These are phyloP conservation scores for Enteromius argenteus DNA, from an alignment of 2,797 vertebrate species.

Conservation along the genomic window DNA sequence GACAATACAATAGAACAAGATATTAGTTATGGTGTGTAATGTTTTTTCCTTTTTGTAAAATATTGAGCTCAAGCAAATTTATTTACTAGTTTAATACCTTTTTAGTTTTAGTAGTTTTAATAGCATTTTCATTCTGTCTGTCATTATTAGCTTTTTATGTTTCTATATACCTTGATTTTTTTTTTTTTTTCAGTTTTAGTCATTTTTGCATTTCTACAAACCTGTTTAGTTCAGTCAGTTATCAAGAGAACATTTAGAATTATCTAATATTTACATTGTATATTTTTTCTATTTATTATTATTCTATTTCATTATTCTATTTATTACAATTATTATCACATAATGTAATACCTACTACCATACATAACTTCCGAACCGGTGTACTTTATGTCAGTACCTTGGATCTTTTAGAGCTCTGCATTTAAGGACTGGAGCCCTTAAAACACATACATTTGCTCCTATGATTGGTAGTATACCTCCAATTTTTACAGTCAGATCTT, in stretches of 20 bases:
- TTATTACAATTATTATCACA: neutral
- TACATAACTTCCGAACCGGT: neutral
- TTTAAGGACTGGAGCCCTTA: neutral
- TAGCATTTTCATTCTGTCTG: neutral
- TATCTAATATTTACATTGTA: neutral
- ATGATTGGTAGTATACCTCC: conserved; percentile 79
- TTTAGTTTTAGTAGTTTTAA: neutral
- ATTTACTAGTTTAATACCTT: neutral
- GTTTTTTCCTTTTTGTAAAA: neutral
- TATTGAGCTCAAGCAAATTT: neutral
- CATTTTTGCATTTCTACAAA: neutral
- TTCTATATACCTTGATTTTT: neutral
- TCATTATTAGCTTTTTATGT: neutral
- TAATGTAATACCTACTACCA: neutral
- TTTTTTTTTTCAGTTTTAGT: neutral
- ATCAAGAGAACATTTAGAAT: neutral
- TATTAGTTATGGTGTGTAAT: neutral
- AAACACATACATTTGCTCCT: neutral
- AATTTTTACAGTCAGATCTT: conserved; percentile 94
- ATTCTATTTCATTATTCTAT: too few relatives aligned
- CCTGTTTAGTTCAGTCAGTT: neutral
- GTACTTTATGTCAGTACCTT: neutral
- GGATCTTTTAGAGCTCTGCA: neutral
- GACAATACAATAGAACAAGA: neutral
- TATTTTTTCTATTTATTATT: neutral